These are phyloP conservation scores for Garrulus glandarius DNA, from an alignment of 2,797 vertebrate species.

Conservation along the genomic window DNA sequence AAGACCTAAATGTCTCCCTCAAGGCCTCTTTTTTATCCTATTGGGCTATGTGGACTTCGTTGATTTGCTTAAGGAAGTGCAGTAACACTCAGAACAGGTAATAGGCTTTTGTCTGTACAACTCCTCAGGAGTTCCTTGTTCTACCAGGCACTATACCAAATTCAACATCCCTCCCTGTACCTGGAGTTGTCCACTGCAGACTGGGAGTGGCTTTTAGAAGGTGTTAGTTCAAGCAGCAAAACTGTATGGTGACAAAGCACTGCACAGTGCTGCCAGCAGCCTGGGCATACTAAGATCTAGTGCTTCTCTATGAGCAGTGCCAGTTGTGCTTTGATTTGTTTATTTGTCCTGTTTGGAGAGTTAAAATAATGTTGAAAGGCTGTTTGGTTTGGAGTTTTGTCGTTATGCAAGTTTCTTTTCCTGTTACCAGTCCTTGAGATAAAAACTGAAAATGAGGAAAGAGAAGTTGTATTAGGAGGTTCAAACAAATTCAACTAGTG, in stretches of 20 bases:
- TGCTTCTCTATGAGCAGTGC: not conserved
- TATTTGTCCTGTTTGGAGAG: not conserved
- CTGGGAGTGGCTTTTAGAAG: not conserved
- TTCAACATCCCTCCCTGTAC: not conserved
- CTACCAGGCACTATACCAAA: not conserved
- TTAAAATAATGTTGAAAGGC: not conserved
- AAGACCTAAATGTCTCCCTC: not conserved
- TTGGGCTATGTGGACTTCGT: not conserved
- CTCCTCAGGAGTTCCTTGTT: not conserved
- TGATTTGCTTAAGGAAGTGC: not conserved
- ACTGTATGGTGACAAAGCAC: not conserved
- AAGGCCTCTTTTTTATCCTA: not conserved
- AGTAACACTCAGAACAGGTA: not conserved
- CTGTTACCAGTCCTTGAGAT: not conserved
- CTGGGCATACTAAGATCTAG: not conserved
- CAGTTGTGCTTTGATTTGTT: not conserved
- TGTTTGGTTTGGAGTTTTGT: not conserved
- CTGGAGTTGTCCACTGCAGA: not conserved
- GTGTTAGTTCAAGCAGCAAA: not conserved
- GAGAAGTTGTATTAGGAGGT: not conserved
- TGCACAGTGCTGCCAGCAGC: not conserved
- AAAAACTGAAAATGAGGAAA: not conserved
- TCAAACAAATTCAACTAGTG: not conserved
- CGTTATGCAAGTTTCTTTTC: not conserved
- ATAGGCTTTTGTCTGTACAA: not conserved